These are phyloP conservation scores for Mormyrus lacerda DNA, from an alignment of 2,113 vertebrate genomes.

Conservation along the genomic window DNA sequence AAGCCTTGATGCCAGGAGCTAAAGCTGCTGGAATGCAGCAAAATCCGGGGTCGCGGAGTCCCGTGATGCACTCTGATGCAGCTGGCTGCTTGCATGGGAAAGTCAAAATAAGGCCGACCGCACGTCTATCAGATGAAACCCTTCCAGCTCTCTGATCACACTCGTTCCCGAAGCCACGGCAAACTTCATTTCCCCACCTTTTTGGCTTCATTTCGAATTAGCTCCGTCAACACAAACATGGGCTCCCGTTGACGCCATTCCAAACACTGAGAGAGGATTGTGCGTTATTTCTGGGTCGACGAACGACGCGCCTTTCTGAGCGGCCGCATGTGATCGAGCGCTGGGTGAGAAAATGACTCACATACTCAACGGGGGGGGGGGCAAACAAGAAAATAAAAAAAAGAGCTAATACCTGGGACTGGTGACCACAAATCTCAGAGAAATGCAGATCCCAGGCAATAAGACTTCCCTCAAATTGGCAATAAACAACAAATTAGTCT, in stretches of 20 bases:
- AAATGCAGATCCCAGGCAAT: neutral
- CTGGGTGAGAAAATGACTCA: neutral
- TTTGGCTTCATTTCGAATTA: neutral
- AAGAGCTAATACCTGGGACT: neutral
- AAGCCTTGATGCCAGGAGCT: neutral
- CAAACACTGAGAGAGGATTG: neutral
- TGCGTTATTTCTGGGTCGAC: neutral
- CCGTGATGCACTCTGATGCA: neutral
- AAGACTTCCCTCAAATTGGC: conserved; percentile 19
- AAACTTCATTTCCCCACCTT: neutral
- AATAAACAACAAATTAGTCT: conserved; percentile 13
- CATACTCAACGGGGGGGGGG: neutral
- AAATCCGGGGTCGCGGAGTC: neutral
- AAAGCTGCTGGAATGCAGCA: neutral
- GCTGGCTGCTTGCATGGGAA: neutral
- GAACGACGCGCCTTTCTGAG: neutral
- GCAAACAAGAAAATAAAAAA: neutral
- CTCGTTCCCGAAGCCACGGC: neutral
- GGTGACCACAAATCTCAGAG: conserved; percentile 8
- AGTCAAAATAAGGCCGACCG: neutral
- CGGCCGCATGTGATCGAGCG: too few species aligned
- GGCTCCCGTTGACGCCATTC: neutral
- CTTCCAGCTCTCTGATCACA: neutral
- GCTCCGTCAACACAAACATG: neutral
- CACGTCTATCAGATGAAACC: neutral